Base-by-base conservation (phyloP, 2,888 invertebrate species). In the Amaurobius ferox region DNA sequence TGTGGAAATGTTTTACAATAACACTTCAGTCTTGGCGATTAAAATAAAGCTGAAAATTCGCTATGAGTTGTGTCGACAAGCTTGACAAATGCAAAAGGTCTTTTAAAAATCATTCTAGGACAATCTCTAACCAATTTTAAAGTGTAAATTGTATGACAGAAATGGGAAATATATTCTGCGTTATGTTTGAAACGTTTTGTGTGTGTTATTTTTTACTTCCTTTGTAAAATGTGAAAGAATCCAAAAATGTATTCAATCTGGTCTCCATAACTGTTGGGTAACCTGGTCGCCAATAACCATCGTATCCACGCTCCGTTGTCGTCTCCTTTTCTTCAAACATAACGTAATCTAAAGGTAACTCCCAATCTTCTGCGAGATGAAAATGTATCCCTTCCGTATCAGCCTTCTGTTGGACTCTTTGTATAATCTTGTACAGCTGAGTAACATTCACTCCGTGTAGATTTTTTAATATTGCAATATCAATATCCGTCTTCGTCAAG, bases 161-260 rank as follows among this genome's bases (percentile, higher is more conserved):
- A n/a, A n/a, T n/a, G n/a, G n/a, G n/a, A n/a, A n/a, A n/a, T n/a
- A n/a, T n/a, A n/a, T n/a, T n/a, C n/a, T n/a, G n/a, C n/a, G n/a
- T n/a, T n/a, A n/a, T n/a, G n/a, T n/a, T n/a, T n/a, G n/a, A n/a
- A n/a, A n/a, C n/a, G n/a, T n/a, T n/a, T n/a, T n/a, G n/a, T n/a
- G n/a, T n/a, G n/a, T n/a, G 11, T 0, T 0, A 11, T n/a, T 26
- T 6, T 61, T 61, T 61, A 6, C 61, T 11, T 16, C n/a, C 30
- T 66, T 32, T 66, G 23, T 29, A 11, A 35, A 35, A 72, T 19
- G 39, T 11, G 32, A 85, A 85, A 13, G 77, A 66, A 55, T 30
- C 30, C n/a, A 85, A 35, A 28, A 85, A 85, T 35, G 11, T 39
- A 26, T 85, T 72, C n/a, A 85, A 48, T 30, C 28, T 77, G 0